Base-by-base conservation (phyloP, 2,797 vertebrate genomes). In the Schizothorax lantsangensis region DNA sequence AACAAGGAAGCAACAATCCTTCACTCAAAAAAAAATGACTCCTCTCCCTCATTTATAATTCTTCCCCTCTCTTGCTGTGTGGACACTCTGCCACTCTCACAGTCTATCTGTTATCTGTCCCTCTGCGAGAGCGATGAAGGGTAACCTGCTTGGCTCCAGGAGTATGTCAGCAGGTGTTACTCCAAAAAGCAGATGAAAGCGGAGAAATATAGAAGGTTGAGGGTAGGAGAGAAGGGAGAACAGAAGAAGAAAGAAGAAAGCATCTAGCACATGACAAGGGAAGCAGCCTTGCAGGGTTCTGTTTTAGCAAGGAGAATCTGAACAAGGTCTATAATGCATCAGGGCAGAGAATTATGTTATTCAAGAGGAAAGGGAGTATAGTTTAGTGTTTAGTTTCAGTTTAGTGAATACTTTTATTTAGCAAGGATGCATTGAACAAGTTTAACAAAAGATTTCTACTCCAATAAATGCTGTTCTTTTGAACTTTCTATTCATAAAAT, bases 91-190 rank as follows among this genome's bases (percentile, higher is more conserved):
- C 52, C 62, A 38, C 68, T 23, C 57, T 82, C 40, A 45, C 62
- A n/a, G 33, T 64, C 40, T 43, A 45, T 64, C 68, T 19, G 64
- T 47, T 62, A 45, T 73, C 2, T 33, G 26, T 81, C 26, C 23
- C 36, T 80, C 49, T 69, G 1, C 1, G 81, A 75, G 38, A 49
- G 38, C 4, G 33, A 75, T 75, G 36, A 79, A 79, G 77, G 68
- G 57, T 43, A 88, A 81, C 69, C 26, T 57, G 40, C 73, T 83
- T 79, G 49, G 43, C 69, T 81, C 21, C 66, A 79, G 26, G 52
- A n/a, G 79, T 47, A 21, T 36, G 79, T 23, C 62, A 68, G 43
- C 62, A 81, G 43, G 40, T 23, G n/a, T 23, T 45, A 47, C 72
- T 74, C 40, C 72, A 45, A 81, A 69, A 26, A 54, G 75, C 62